Percentiles rank a stretch among this genome's conserved stretches.
Evolutionary conservation across 2,888 invertebrate species (phyloP).

Genomic region (Trachelus iudaicus): DNA sequence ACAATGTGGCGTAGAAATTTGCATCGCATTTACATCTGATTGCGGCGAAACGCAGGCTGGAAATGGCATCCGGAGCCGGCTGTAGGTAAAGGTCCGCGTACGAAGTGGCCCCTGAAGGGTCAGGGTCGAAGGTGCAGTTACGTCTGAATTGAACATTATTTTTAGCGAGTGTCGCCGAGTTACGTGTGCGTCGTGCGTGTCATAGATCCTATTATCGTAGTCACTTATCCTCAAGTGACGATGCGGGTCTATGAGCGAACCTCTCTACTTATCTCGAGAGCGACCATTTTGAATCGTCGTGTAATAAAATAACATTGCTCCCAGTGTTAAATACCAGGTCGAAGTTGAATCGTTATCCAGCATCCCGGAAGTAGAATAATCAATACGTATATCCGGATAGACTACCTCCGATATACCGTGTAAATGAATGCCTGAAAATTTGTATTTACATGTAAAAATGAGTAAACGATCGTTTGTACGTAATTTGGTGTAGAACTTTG

Average conservation of each 20-base stretch:
- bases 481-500: not conserved
- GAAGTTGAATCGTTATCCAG: not conserved
- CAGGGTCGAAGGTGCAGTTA: constrained; percentile 49
- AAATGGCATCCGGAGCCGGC: constrained; percentile 35
- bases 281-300: not conserved
- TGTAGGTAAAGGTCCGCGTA: not conserved
- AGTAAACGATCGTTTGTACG: not conserved
- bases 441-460: no score
- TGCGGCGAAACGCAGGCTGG: constrained; percentile 42
- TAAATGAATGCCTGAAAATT: not conserved
- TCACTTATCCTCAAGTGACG: constrained; percentile 47
- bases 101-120: constrained; percentile 27
- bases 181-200: constrained; percentile 32
- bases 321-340: not conserved
- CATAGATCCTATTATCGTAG: constrained; percentile 52
- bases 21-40: constrained; percentile 59
- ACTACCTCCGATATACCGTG: not conserved
- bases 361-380: not conserved
- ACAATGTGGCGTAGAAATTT: constrained; percentile 40
- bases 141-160: constrained; percentile 51
- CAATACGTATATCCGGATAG: not conserved
- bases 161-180: constrained; percentile 46
- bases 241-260: constrained; percentile 30
- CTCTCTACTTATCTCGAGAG: not conserved
- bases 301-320: not conserved